phyloP scores from a whole-genome alignment of 2,797 vertebrate genomes.

The Staurois parvus region DNA sequence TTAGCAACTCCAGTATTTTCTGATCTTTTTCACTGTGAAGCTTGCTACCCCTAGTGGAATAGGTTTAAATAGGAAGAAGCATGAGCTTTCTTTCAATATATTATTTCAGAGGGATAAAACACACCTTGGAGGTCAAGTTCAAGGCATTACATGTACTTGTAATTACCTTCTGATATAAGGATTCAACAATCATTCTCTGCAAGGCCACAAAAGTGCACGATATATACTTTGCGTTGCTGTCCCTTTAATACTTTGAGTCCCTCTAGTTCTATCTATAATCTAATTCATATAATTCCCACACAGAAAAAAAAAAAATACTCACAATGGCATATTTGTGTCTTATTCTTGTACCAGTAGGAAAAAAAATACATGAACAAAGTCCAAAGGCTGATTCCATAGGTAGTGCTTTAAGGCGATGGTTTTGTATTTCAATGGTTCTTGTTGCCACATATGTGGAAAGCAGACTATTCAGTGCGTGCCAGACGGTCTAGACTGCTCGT shows the following conservation, averaged over 20 bases:
- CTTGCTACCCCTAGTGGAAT: conserved; percentile 1
- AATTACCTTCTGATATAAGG: conserved; percentile 22
- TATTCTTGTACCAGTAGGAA: neutral
- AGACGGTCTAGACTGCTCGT: conserved; percentile 33
- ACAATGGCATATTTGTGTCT: neutral
- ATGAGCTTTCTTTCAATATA: conserved; percentile 1
- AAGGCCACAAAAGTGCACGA: neutral
- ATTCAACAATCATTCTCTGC: conserved; percentile 25
- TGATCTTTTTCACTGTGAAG: neutral
- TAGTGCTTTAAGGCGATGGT: neutral
- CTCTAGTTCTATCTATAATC: neutral
- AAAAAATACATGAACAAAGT: neutral
- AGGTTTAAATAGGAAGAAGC: neutral
- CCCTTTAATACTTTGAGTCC: neutral
- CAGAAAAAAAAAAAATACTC: neutral
- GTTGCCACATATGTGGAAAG: conserved; percentile 4
- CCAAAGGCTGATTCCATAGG: conserved; percentile 41
- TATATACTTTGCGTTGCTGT: neutral
- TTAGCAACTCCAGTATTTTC: neutral
- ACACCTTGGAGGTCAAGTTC: conserved; percentile 50
- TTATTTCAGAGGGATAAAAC: conserved; percentile 5
- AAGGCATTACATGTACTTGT: conserved; percentile 39
- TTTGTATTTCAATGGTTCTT: conserved; percentile 28
- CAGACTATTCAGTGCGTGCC: conserved; percentile 29
- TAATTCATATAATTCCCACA: neutral